These are phyloP conservation scores for Sebastes aleutianus DNA, from an alignment of 2,797 vertebrate genomes.

Conservation along the genomic window DNA sequence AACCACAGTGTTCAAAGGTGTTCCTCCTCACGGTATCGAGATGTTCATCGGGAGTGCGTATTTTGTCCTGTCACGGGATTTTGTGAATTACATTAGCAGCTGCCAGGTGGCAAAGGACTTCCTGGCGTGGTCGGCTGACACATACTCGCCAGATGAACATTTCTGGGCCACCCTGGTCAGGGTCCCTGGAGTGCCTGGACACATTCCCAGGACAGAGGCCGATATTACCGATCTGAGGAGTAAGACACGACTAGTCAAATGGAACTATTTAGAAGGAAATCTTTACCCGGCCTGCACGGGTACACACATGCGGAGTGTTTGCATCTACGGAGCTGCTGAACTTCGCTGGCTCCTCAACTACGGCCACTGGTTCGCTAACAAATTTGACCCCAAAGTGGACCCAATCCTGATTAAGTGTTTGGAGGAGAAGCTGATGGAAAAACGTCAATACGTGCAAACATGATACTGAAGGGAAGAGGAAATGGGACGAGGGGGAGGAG, in stretches of 20 bases:
- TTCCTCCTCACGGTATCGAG: constrained; percentile 85
- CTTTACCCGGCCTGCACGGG: constrained; percentile 92
- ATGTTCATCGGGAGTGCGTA: constrained; percentile 94
- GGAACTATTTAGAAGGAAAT: constrained; percentile 88
- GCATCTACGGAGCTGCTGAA: constrained; percentile 91
- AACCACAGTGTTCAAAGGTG: constrained; percentile 81
- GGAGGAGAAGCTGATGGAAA: constrained; percentile 87
- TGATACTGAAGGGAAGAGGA: constrained; percentile 34
- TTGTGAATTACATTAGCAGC: constrained; percentile 80
- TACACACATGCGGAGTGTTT: constrained; percentile 88
- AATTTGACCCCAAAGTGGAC: constrained; percentile 93
- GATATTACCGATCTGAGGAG: constrained; percentile 92
- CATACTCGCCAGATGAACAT: constrained; percentile 94
- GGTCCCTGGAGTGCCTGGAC: constrained; percentile 88
- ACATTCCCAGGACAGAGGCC: constrained; percentile 76
- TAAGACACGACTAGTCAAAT: constrained; percentile 94
- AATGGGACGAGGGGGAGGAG: not conserved
- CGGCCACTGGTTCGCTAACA: constrained; percentile 95
- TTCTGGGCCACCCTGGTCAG: constrained; percentile 92
- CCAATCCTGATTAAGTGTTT: constrained; percentile 90
- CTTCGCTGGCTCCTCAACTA: constrained; percentile 90
- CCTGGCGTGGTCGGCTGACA: constrained; percentile 90
- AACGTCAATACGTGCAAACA: constrained; percentile 72
- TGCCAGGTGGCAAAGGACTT: constrained; percentile 85
- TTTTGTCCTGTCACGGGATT: constrained; percentile 87